Conservation (phyloP, 2,113 vertebrate genomes). For the Pterocles gutturalis region DNA sequence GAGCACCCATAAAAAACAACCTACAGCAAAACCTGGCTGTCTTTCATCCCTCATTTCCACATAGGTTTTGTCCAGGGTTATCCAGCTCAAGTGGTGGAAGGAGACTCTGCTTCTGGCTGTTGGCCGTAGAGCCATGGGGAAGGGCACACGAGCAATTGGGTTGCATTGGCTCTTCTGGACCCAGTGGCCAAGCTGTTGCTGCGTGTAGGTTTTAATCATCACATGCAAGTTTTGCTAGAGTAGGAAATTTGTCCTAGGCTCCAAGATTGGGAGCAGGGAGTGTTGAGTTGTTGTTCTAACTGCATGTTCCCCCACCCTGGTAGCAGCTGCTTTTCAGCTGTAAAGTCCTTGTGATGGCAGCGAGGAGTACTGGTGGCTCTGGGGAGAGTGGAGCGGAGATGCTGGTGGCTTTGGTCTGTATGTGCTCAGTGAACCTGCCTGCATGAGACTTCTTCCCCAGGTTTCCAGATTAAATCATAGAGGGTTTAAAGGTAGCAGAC, state of each 20-base stretch:
- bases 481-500: constrained; percentile 4
- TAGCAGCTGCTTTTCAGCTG: neutral
- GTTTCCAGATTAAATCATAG: neutral
- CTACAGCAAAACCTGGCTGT: neutral
- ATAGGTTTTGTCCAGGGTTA: neutral
- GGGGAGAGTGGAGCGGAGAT: neutral
- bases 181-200: neutral
- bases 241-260: neutral
- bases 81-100: neutral
- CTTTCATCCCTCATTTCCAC: accelerated
- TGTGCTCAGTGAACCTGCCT: neutral
- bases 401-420: neutral
- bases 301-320: too few relatives aligned
- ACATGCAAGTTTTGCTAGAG: neutral
- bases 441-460: neutral
- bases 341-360: neutral
- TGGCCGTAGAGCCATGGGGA: accelerated
- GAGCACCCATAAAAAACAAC: neutral
- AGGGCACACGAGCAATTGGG: accelerated
- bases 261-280: too few relatives aligned
- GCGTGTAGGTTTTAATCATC: neutral
- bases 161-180: neutral
- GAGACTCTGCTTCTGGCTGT: neutral
- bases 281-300: neutral
- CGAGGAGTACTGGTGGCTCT: neutral